Evolutionary conservation across 1,140 invertebrate genomes (phyloP).

Genomic region (Pseudomyrmex cubaensis): DNA sequence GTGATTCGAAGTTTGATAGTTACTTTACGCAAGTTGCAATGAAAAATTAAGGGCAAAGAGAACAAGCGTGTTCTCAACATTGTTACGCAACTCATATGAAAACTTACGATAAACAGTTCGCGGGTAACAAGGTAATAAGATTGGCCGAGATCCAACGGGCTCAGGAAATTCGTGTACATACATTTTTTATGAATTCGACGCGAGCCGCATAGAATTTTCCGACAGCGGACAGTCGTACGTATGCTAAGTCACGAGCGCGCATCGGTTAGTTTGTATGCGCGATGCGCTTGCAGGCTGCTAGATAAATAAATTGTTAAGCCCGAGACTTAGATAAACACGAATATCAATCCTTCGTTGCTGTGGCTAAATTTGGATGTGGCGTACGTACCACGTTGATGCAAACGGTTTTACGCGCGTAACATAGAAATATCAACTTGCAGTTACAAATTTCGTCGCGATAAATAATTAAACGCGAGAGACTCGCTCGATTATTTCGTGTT

Average conservation of each 20-base stretch:
- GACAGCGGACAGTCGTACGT: not conserved
- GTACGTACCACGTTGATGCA: not conserved
- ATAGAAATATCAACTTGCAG: too few relatives aligned
- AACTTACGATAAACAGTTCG: not conserved
- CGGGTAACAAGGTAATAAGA: not conserved
- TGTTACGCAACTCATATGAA: too few relatives aligned
- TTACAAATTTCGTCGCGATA: too few relatives aligned
- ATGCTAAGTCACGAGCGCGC: constrained; percentile 41
- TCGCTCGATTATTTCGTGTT: too few relatives aligned
- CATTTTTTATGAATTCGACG: constrained; percentile 35
- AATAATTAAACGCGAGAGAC: too few relatives aligned
- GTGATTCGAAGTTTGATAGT: too few relatives aligned
- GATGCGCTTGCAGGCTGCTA: not conserved
- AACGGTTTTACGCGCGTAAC: too few relatives aligned
- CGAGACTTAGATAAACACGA: constrained; percentile 11
- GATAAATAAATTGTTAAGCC: constrained; percentile 24
- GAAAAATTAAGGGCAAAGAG: too few relatives aligned
- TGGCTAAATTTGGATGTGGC: not conserved
- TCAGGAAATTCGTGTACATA: constrained; percentile 1
- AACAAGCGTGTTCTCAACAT: too few relatives aligned
- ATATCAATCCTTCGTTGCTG: constrained; percentile 8
- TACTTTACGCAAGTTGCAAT: too few relatives aligned
- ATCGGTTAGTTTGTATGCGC: constrained; percentile 33
- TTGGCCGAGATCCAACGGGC: not conserved
- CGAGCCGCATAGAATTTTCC: not conserved